phyloP scores from a whole-genome alignment of 2,797 vertebrate species.

The Capromys pilorides region DNA sequence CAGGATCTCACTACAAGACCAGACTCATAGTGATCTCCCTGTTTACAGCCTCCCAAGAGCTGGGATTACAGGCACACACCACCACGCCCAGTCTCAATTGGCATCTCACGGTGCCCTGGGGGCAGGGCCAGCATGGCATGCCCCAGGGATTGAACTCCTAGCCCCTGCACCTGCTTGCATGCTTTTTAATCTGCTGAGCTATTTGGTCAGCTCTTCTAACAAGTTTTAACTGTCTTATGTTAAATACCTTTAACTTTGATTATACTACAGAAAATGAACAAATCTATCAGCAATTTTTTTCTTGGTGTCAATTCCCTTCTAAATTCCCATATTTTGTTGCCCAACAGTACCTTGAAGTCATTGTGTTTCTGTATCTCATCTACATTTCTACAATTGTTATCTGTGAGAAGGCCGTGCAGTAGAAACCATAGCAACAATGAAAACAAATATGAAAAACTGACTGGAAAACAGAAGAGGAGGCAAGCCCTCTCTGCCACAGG shows the following conservation, averaged over 20 bases:
- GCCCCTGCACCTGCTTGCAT: too few species aligned
- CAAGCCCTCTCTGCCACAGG: not conserved
- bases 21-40: too few species aligned
- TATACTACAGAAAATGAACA: not conserved
- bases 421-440: not conserved
- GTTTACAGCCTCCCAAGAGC: too few species aligned
- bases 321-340: not conserved
- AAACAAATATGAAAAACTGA: slow-evolving; percentile 18
- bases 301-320: not conserved
- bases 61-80: too few species aligned
- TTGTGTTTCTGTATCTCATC: not conserved
- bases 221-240: not conserved
- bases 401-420: not conserved
- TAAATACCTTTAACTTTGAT: not conserved
- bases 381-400: not conserved
- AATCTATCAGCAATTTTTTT: not conserved
- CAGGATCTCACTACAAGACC: too few species aligned
- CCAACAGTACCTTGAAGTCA: not conserved
- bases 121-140: too few species aligned
- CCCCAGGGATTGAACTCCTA: too few species aligned
- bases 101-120: too few species aligned
- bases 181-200: too few species aligned
- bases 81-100: too few species aligned
- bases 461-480: not conserved
- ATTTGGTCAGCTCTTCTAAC: not conserved